Conservation (phyloP, 2,888 invertebrate genomes). For the Chromoteleia sp. region DNA sequence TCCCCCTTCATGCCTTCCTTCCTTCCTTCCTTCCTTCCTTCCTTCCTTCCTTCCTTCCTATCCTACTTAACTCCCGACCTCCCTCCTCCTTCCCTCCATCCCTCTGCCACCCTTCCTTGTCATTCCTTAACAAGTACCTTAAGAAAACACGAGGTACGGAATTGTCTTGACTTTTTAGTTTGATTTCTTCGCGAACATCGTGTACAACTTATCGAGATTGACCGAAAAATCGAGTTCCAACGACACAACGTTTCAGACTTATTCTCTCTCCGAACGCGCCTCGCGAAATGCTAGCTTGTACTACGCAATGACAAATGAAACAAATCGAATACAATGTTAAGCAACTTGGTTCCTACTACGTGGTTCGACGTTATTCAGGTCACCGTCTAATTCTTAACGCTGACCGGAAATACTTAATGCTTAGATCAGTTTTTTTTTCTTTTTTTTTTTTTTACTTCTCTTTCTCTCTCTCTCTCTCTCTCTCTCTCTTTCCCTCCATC, state of each 20-base stretch:
- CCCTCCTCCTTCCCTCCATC: constrained; percentile 10
- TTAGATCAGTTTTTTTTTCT: too few relatives aligned
- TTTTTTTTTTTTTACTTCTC: too few relatives aligned
- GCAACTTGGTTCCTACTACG: constrained; percentile 72
- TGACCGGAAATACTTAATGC: constrained; percentile 9
- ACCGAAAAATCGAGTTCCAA: constrained; percentile 34
- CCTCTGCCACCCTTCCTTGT: background rate
- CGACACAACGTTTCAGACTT: constrained; percentile 43
- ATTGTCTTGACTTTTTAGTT: constrained; percentile 51
- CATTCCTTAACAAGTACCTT: constrained; percentile 47
- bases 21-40: constrained; percentile 16
- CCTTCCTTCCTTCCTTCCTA: background rate
- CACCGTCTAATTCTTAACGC: background rate
- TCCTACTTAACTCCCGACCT: too few relatives aligned
- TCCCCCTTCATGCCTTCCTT: constrained; percentile 8
- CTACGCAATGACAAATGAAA: constrained; percentile 6
- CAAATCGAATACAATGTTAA: constrained; percentile 27
- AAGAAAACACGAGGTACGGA: constrained; percentile 51
- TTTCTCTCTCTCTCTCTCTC: too few relatives aligned
- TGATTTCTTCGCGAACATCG: constrained; percentile 43
- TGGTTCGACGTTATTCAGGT: constrained; percentile 51
- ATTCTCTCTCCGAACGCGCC: constrained; percentile 63
- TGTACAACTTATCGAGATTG: constrained; percentile 32
- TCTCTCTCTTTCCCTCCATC: too few relatives aligned
- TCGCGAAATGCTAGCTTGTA: constrained; percentile 47